phyloP scores from a whole-genome alignment of 2,888 invertebrate genomes.

The Dynastes hyllus region DNA sequence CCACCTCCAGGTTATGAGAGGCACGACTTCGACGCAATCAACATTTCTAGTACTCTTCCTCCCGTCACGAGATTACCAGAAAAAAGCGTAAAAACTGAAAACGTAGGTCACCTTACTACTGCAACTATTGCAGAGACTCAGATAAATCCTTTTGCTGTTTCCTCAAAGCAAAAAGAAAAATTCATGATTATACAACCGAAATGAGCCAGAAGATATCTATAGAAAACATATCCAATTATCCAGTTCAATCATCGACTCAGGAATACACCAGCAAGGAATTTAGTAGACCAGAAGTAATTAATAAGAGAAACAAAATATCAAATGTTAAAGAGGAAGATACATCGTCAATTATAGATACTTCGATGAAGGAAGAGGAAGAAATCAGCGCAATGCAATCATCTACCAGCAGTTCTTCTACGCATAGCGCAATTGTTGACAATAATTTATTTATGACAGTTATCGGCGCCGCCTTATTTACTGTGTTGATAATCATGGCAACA shows the following conservation, averaged over 20 bases:
- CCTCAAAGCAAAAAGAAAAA: background rate
- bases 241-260: background rate
- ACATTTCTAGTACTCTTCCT: background rate
- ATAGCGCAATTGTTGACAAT: slow-evolving; percentile 39
- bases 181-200: background rate
- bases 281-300: background rate
- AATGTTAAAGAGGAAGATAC: background rate
- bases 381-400: background rate
- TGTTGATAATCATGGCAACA: slow-evolving; percentile 73
- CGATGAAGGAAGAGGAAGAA: background rate
- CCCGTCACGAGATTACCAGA: background rate
- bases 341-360: background rate
- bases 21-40: background rate
- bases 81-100: background rate
- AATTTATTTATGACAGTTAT: slow-evolving; percentile 43
- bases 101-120: background rate
- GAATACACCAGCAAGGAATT: background rate
- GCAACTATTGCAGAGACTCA: background rate
- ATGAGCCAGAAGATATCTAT: background rate
- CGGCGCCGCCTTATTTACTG: slow-evolving; percentile 73
- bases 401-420: background rate
- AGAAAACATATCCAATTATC: background rate
- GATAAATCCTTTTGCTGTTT: too few species aligned
- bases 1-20: background rate
- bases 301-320: background rate